Evolutionary conservation across 2,113 vertebrate species (phyloP), one percentile per base, ranked within the genome.

Genomic region (Etia nguti): DNA sequence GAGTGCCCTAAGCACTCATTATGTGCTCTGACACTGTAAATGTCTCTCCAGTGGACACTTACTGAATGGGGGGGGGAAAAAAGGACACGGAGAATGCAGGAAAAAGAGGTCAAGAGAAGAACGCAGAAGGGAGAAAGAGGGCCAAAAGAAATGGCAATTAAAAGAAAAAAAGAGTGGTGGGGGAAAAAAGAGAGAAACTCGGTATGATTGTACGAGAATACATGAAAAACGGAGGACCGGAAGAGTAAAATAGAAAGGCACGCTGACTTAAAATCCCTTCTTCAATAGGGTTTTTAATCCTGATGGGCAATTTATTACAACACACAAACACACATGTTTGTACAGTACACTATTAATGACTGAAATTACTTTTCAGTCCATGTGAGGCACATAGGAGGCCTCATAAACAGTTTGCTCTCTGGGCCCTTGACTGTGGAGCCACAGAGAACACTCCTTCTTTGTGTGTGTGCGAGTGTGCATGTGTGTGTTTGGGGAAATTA

Each of bases 401-500:
- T 62, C 43, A 81, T 62, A 70, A 48, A 31, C 75, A 26, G 48
- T 56, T 34, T 68, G 55, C 62, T 84, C 79, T 52, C 60, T 79
- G 54, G 56, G 13, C 80, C 29, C 38, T 55, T 57, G 15, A 60
- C 70, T 84, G 57, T 20, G 2, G n/a, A 80, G 57, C 46, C 41
- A 73, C 50, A 68, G 57, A 89, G 41, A 88, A 91, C 89, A 90
- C 68, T 84, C 22, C 4, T 16, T 36, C 80, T 88, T 62, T 88
- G 79, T 88, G 79, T 50, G 65, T 65, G 73, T 83, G 80, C 88
- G 54, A 82, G 41, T 70, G 60, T 62, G 75, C 87, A 79, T 81
- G 31, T 80, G 84, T 90, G 84, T 81, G 48, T 92, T 62, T 77
- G 70, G 68, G 86, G 85, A 90, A 90, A 82, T 92, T 86, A 79